Evolutionary conservation across 2,888 invertebrate genomes (phyloP).

Genomic region (Meteorus colon): DNA sequence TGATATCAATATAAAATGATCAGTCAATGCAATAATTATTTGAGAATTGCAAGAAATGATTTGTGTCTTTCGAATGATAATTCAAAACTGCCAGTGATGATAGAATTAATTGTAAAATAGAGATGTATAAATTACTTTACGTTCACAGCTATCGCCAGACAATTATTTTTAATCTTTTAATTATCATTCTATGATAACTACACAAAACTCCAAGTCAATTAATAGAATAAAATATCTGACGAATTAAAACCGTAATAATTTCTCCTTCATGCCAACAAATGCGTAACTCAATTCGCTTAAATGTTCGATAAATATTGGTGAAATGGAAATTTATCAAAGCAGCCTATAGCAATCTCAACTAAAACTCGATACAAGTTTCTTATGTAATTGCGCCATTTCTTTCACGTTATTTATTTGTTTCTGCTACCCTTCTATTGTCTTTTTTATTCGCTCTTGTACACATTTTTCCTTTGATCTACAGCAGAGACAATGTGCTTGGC

Average conservation of each 20-base stretch:
- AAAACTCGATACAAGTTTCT: no score
- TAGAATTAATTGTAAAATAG: no score
- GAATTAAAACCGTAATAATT: no score
- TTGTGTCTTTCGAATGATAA: not conserved
- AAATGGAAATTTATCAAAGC: not conserved
- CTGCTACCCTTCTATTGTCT: not conserved
- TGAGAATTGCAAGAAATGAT: not conserved
- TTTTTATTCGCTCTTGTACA: not conserved
- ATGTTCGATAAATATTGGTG: not conserved
- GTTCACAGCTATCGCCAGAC: no score
- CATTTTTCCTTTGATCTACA: conserved; percentile 16
- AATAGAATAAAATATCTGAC: no score
- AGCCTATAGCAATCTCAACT: no score
- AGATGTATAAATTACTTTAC: no score
- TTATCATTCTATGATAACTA: no score
- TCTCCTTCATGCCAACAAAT: not conserved
- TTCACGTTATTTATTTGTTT: not conserved
- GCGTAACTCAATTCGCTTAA: not conserved
- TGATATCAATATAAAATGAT: not conserved
- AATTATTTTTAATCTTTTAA: no score
- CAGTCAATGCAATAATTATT: not conserved
- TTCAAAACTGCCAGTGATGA: no score
- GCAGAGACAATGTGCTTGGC: conserved; percentile 23
- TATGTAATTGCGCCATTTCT: not conserved
- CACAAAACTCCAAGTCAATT: no score